These are phyloP conservation scores for Drosophila dives DNA, from an alignment of 2,888 invertebrate genomes.

Conservation along the genomic window DNA sequence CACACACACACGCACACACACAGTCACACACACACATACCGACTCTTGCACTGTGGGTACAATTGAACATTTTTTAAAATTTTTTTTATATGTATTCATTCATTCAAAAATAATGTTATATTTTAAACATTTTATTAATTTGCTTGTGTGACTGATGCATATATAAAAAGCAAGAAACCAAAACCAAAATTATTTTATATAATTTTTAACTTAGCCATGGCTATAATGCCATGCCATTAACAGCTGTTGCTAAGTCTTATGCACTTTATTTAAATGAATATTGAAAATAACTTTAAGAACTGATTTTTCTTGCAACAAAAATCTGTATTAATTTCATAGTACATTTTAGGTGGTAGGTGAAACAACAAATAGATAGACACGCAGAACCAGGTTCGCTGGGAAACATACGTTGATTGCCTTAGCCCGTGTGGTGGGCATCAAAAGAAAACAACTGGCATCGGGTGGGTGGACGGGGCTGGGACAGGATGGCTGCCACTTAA, in stretches of 20 bases:
- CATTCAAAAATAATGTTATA: background rate
- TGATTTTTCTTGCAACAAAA: background rate
- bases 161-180: background rate
- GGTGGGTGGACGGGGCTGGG: conserved; percentile 22
- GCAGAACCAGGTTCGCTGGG: conserved; percentile 12
- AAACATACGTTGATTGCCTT: conserved; percentile 57
- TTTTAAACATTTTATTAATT: too few relatives aligned
- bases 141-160: background rate
- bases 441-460: conserved; percentile 43
- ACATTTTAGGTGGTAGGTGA: conserved; percentile 3
- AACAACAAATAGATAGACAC: conserved; percentile 20
- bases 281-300: background rate
- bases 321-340: background rate
- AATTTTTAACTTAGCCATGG: background rate
- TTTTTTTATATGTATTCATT: background rate
- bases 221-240: background rate
- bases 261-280: background rate
- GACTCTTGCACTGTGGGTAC: background rate
- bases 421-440: conserved; percentile 42
- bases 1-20: conserved; percentile 5
- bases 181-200: background rate
- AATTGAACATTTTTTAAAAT: background rate
- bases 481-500: conserved; percentile 66
- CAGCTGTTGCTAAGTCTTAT: background rate
- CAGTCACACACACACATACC: background rate